phyloP scores from a whole-genome alignment of 2,888 invertebrate genomes.

The Agriopis leucophaearia region DNA sequence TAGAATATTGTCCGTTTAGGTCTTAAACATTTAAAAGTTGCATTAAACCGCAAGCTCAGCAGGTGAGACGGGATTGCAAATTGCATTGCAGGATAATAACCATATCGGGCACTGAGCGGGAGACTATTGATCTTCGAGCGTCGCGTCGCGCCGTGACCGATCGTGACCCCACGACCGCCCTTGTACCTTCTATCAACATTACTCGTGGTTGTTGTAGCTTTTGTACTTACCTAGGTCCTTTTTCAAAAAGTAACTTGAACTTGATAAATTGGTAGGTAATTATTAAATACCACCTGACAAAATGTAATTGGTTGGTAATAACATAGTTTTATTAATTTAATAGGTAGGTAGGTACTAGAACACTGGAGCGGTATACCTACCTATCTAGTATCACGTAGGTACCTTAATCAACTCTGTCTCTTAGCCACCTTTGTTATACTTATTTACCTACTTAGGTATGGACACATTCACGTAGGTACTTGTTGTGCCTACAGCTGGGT shows the following conservation, averaged over 20 bases:
- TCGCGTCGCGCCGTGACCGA: conserved; percentile 82
- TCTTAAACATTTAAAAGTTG: neutral
- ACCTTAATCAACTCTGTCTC: too few species aligned
- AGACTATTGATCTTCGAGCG: conserved; percentile 76
- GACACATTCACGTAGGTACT: too few species aligned
- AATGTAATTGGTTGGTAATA: too few species aligned
- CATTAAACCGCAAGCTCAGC: conserved; percentile 13
- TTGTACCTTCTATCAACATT: conserved; percentile 52
- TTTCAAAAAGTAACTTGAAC: neutral
- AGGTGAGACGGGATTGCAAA: conserved; percentile 59
- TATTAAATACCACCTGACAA: too few species aligned
- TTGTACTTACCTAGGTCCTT: too few species aligned
- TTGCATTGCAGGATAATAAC: conserved; percentile 60
- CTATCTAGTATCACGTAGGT: too few species aligned
- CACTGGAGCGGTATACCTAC: too few species aligned
- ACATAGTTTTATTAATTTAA: too few species aligned
- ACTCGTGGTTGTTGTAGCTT: neutral
- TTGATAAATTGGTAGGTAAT: neutral
- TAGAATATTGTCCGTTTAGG: neutral
- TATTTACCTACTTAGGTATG: too few species aligned
- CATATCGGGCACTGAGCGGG: conserved; percentile 52
- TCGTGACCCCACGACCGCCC: conserved; percentile 75
- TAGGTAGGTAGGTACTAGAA: too few species aligned
- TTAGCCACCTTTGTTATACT: neutral
- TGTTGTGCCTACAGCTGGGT: too few species aligned